phyloP scores from a whole-genome alignment of 2,888 invertebrate genomes.

The Zeuzera pyrina region DNA sequence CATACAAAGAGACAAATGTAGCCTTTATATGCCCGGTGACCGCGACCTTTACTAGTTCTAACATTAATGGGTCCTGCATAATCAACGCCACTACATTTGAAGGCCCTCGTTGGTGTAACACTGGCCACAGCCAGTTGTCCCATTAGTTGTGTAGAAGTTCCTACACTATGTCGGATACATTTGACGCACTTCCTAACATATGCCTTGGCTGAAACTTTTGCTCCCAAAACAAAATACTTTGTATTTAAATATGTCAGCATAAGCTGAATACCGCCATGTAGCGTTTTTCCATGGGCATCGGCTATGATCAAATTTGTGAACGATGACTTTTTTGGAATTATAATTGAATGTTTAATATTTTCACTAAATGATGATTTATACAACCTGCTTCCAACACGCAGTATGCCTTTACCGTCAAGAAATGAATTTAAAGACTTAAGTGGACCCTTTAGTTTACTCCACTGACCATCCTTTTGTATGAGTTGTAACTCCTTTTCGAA shows the following conservation, averaged over 20 bases:
- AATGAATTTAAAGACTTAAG: too few relatives aligned
- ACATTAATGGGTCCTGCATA: slow-evolving; percentile 15
- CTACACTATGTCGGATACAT: slow-evolving; percentile 9
- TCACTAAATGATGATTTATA: too few relatives aligned
- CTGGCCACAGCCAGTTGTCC: slow-evolving; percentile 12
- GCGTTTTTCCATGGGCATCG: slow-evolving; percentile 21
- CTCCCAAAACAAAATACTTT: too few relatives aligned
- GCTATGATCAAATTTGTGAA: slow-evolving; percentile 12
- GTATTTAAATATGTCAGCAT: slow-evolving; percentile 14
- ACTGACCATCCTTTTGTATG: too few relatives aligned
- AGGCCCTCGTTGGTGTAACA: slow-evolving; percentile 10
- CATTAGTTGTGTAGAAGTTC: slow-evolving; percentile 11
- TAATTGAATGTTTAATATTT: too few relatives aligned
- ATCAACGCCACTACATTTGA: slow-evolving; percentile 13
- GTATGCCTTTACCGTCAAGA: too few relatives aligned
- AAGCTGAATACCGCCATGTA: slow-evolving; percentile 14
- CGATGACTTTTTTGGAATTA: too few relatives aligned
- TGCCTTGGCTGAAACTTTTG: too few relatives aligned
- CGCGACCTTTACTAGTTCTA: slow-evolving; percentile 14
- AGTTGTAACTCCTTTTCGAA: too few relatives aligned
- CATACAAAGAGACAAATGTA: slow-evolving; percentile 19
- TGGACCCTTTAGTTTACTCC: too few relatives aligned
- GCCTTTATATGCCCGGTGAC: slow-evolving; percentile 9
- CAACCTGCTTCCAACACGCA: too few relatives aligned
- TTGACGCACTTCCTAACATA: slow-evolving; percentile 10